Evolutionary conservation across 2,797 vertebrate genomes (phyloP), one percentile per base, ranked within the genome.

Genomic region (Sebastes dallii): DNA sequence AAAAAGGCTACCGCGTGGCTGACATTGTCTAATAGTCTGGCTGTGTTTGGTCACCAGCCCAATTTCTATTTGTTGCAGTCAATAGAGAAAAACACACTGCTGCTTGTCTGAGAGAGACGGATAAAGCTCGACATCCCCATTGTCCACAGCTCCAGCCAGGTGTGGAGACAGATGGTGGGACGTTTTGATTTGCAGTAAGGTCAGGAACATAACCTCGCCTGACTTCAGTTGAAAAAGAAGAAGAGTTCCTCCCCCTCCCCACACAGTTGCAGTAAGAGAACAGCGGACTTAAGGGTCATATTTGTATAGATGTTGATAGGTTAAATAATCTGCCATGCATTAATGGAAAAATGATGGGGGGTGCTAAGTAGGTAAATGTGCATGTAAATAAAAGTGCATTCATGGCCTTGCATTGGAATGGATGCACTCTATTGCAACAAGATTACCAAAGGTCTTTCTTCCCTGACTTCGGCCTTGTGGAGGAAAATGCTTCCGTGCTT

Each of bases 351-450:
- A 93, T 87, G 93, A 93, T 92, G 92, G 82, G 87, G 86, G 81
- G 93, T 90, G 90, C 92, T 91, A 91, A 88, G 83, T 89, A 91
- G 93, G 88, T 90, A 91, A 91, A 94, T 91, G 89, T 94, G 93
- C 92, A 94, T 94, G 91, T 93, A 92, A 94, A 95, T 92, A 92
- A 95, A 93, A 91, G 92, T 94, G 91, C 93, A 92, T 94, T 95
- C 89, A 93, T 93, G 94, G 89, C 86, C 91, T 95, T 94, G 92
- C 87, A 92, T 93, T 91, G 93, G 91, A 93, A 95, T 94, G 92
- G 92, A 92, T 95, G 95, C 87, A 89, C 90, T 92, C 86, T 89
- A 81, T 72, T 88, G 80, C 84, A 84, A 83, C 78, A 90, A 89
- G 84, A 92, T 85, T 89, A 89, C 88, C 83, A 84, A 89, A 91